These are phyloP conservation scores for Ophthalmolycus amberensis DNA, from an alignment of 2,113 vertebrate genomes.

Conservation along the genomic window DNA sequence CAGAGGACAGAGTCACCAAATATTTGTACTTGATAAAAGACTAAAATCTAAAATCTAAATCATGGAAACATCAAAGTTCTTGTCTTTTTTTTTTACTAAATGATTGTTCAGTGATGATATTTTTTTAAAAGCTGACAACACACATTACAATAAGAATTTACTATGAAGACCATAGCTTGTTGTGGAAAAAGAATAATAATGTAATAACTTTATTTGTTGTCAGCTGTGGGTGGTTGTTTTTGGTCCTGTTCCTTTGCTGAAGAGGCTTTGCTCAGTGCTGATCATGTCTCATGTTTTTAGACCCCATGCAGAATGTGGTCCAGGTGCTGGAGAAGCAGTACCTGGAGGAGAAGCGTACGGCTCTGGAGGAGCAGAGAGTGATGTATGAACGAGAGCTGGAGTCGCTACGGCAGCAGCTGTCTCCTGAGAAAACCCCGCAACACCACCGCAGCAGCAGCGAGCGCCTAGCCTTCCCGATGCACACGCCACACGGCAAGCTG, in stretches of 20 bases:
- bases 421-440: conserved; percentile 88
- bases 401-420: conserved; percentile 93
- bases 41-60: background rate
- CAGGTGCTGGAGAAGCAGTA: conserved; percentile 97
- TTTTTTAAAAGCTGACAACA: background rate
- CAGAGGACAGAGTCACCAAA: background rate
- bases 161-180: background rate
- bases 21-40: background rate
- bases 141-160: background rate
- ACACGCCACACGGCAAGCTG: conserved; percentile 88
- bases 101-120: background rate
- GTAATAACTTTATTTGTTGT: background rate
- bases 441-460: conserved; percentile 85
- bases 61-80: background rate
- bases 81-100: background rate
- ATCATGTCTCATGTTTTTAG: conserved; percentile 70
- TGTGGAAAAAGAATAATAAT: background rate
- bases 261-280: background rate
- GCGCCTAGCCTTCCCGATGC: conserved; percentile 87
- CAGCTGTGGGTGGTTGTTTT: background rate
- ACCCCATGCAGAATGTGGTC: conserved; percentile 96
- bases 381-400: conserved; percentile 97
- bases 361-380: conserved; percentile 95
- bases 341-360: conserved; percentile 93
- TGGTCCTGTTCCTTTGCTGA: background rate